phyloP scores from a whole-genome alignment of 2,113 vertebrate species.

The Saimiri boliviensis region DNA sequence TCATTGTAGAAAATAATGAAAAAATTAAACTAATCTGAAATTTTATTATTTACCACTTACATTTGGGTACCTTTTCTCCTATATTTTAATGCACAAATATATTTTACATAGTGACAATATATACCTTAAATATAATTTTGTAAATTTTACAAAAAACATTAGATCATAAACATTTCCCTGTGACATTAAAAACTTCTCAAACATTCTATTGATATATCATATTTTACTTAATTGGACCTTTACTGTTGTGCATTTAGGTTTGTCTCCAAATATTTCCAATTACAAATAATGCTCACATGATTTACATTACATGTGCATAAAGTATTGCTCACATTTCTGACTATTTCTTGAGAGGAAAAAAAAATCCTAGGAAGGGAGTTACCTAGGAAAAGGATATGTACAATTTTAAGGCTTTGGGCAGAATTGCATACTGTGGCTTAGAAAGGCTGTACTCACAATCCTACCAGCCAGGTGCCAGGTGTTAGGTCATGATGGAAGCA shows the following conservation, averaged over 20 bases:
- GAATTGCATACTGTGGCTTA: neutral
- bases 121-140: neutral
- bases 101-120: conserved; percentile 19
- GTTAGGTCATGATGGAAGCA: neutral
- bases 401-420: neutral
- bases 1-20: conserved; percentile 15
- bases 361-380: neutral
- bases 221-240: neutral
- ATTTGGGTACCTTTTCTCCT: conserved; percentile 25
- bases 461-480: neutral
- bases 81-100: neutral
- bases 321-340: neutral
- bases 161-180: neutral
- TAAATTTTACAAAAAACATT: neutral
- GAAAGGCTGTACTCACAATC: neutral
- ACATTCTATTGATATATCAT: neutral
- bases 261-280: neutral
- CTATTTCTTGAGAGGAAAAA: neutral
- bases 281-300: neutral
- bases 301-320: neutral
- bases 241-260: neutral
- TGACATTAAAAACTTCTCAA: neutral
- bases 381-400: neutral
- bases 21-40: conserved; percentile 24
- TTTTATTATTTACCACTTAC: neutral